Evolutionary conservation across 2,797 vertebrate genomes (phyloP), one percentile per base, ranked within the genome.

Genomic region (Poeciliopsis paucimaculata): DNA sequence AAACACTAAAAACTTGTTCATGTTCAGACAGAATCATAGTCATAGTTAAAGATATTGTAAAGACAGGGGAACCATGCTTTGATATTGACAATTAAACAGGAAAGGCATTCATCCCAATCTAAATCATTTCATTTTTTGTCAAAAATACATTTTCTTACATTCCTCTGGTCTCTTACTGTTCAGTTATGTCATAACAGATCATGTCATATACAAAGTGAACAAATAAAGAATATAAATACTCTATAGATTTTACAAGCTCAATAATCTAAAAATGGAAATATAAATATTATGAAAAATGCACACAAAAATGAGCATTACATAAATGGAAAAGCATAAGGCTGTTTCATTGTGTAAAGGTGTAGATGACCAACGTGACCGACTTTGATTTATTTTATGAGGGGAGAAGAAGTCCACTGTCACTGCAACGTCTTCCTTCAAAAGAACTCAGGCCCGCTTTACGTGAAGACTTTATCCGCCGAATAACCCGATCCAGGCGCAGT

Each of bases 231-330:
- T 15, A 62, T 11, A 62, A 62, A 62, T 62, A 28, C n/a, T 57
- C 57, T 31, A 28, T 62, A 7, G 5, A 34, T 62, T 13, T 62
- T 34, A 13, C 28, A 62, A 62, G 6, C 13, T 13, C 57, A 57
- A 57, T 53, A 23, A 23, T 53, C 51, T 53, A 4, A 55, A n/a
- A 55, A 55, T 55, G 3, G 6, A 55, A 26, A 55, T 55, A n/a
- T 12, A 5, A 15, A 60, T 34, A 64, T 34, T 15, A 46, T 47
- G 57, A 68, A 20, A 12, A 39, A 64, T 39, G 18, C n/a, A 11
- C 28, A 81, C 77, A 11, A 47, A 76, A 77, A 83, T 81, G 72
- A 76, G 31, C 39, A 26, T 84, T 46, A 8, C 55, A 60, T 8
- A 72, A 51, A 57, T 34, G 34, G 49, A 72, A 45, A 34, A n/a